phyloP scores from a whole-genome alignment of 2,797 vertebrate genomes.

The Centroberyx gerrardi region DNA sequence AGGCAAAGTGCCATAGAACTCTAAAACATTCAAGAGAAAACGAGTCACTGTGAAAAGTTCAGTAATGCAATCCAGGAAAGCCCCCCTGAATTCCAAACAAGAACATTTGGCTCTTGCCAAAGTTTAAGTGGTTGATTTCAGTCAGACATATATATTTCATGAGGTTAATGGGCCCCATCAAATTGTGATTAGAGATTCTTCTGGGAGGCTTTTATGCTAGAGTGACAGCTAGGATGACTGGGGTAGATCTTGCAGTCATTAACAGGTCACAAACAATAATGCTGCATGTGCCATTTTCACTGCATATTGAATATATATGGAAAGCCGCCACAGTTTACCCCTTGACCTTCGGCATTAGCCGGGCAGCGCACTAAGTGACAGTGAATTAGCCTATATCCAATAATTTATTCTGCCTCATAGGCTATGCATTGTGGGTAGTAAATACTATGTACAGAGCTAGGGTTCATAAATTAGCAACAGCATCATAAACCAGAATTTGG shows the following conservation, averaged over 20 bases:
- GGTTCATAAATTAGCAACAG: constrained; percentile 21
- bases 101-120: constrained; percentile 78
- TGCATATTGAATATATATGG: constrained; percentile 23
- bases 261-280: constrained; percentile 70
- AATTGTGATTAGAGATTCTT: constrained; percentile 79
- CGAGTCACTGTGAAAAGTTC: constrained; percentile 63
- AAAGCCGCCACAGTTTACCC: constrained; percentile 29
- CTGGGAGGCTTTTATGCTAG: constrained; percentile 71
- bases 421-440: constrained; percentile 7
- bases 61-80: constrained; percentile 52
- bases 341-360: constrained; percentile 28
- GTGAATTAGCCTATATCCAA: constrained; percentile 9
- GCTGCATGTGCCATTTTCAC: constrained; percentile 26
- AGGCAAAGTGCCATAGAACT: constrained; percentile 67
- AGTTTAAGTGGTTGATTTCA: constrained; percentile 83
- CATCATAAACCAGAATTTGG: constrained; percentile 1
- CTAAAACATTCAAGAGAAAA: constrained; percentile 71
- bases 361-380: constrained; percentile 8
- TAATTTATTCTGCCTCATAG: constrained; percentile 3
- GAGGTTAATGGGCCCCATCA: constrained; percentile 80
- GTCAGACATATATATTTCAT: constrained; percentile 83
- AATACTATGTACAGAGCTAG: neutral
- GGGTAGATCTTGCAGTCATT: constrained; percentile 55
- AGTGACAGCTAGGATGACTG: constrained; percentile 60
- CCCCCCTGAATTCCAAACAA: constrained; percentile 69